Percentiles rank a stretch among this genome's conserved stretches.
Evolutionary conservation across 2,113 vertebrate genomes (phyloP).

Genomic region (Tauraco erythrolophus): DNA sequence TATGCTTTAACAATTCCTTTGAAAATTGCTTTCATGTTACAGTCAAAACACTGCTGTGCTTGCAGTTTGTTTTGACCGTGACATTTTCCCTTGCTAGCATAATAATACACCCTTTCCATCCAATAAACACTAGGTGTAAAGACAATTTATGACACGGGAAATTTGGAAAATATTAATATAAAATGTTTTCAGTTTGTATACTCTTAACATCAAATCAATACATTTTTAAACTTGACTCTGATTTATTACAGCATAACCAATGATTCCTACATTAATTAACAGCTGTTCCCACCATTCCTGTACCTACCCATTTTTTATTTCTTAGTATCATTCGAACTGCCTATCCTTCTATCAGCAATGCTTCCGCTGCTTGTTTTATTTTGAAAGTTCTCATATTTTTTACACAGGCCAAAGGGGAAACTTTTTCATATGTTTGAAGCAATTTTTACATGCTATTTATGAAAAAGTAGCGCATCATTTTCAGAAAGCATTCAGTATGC

Average conservation of each 20-base stretch:
- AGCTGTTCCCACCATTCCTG: neutral
- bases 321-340: neutral
- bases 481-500: neutral
- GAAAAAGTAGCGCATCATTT: neutral
- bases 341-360: neutral
- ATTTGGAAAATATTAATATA: neutral
- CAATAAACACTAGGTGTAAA: neutral
- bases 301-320: neutral
- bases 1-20: neutral
- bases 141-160: neutral
- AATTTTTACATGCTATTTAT: neutral
- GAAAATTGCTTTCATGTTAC: constrained; percentile 13
- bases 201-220: neutral
- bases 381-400: neutral
- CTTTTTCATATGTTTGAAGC: neutral
- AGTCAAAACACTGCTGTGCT: neutral
- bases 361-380: neutral
- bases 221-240: neutral
- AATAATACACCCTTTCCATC: neutral
- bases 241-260: neutral
- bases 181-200: neutral
- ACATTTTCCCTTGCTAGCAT: neutral
- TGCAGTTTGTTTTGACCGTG: neutral
- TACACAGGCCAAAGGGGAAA: neutral
- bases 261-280: neutral